Evolutionary conservation across 2,113 vertebrate species (phyloP).

Genomic region (Pseudorectes ferrugineus): DNA sequence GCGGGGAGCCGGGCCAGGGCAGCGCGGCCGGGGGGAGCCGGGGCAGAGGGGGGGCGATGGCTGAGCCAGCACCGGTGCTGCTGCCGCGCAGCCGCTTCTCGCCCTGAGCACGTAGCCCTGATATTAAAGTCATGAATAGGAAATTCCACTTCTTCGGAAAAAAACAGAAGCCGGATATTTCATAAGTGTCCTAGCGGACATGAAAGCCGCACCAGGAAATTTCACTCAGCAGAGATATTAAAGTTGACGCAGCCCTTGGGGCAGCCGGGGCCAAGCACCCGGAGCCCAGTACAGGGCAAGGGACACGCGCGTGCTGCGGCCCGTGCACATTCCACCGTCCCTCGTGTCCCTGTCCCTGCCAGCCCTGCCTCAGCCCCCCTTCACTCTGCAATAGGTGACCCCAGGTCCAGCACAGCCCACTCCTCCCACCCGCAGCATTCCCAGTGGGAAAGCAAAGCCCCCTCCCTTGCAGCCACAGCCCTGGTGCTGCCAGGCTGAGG

Average conservation of each 20-base stretch:
- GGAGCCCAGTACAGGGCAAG: rapidly evolving
- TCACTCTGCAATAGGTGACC: neutral
- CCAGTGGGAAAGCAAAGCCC: neutral
- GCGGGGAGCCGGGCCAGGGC: neutral
- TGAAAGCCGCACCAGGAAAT: constrained; percentile 66
- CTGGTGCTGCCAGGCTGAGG: neutral
- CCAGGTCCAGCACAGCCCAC: neutral
- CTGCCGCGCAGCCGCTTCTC: neutral
- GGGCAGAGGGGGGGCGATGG: neutral
- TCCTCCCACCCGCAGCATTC: neutral
- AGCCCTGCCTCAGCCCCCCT: rapidly evolving
- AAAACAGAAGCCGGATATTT: constrained; percentile 42
- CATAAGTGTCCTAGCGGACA: constrained; percentile 29
- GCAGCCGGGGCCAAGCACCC: neutral
- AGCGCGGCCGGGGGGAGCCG: rapidly evolving
- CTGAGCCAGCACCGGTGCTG: neutral
- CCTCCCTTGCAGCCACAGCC: neutral
- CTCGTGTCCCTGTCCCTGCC: neutral
- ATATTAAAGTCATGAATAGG: constrained; percentile 47
- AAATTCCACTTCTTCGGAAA: constrained; percentile 66
- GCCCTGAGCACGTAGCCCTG: constrained; percentile 1
- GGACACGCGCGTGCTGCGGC: neutral
- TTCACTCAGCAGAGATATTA: constrained; percentile 31
- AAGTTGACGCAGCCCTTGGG: neutral
- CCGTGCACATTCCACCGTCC: rapidly evolving